Conservation (phyloP, 1,140 invertebrate species). For the Globodera rostochiensis region DNA sequence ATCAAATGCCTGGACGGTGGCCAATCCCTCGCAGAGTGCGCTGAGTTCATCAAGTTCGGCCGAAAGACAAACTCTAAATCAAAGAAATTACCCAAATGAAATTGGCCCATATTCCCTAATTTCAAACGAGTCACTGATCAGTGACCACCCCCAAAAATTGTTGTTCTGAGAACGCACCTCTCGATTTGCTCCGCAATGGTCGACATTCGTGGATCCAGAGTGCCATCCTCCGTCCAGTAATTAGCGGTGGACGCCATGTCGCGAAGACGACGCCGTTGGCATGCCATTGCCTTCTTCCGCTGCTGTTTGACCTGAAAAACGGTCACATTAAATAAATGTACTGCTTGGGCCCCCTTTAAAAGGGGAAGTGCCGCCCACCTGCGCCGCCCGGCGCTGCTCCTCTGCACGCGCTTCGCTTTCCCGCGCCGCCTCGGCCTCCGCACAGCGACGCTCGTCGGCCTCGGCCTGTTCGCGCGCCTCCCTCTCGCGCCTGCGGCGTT, state of each 20-base stretch:
- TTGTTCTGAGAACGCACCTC: neutral
- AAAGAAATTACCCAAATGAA: neutral
- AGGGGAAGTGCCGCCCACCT: constrained; percentile 5
- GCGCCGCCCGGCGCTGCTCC: constrained; percentile 40
- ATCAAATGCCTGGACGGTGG: constrained; percentile 32
- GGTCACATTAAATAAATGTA: neutral
- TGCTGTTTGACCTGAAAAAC: constrained; percentile 45
- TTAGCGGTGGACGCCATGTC: constrained; percentile 37
- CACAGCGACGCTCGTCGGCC: constrained; percentile 72
- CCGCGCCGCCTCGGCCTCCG: constrained; percentile 69
- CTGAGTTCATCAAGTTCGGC: constrained; percentile 40
- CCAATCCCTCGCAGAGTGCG: constrained; percentile 38
- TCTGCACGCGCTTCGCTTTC: constrained; percentile 39
- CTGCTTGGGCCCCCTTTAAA: neutral
- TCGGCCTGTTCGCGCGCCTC: constrained; percentile 67
- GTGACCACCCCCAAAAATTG: neutral
- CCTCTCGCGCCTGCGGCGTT: constrained; percentile 61
- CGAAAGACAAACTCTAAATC: constrained; percentile 38
- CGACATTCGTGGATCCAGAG: neutral
- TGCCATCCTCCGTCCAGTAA: constrained; percentile 47
- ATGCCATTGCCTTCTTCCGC: constrained; percentile 43
- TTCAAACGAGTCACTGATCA: neutral
- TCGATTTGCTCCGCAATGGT: constrained; percentile 47
- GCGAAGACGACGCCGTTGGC: constrained; percentile 43
- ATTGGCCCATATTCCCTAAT: neutral